phyloP scores from a whole-genome alignment of 2,888 invertebrate genomes.

The Listrodromus nycthemerus region DNA sequence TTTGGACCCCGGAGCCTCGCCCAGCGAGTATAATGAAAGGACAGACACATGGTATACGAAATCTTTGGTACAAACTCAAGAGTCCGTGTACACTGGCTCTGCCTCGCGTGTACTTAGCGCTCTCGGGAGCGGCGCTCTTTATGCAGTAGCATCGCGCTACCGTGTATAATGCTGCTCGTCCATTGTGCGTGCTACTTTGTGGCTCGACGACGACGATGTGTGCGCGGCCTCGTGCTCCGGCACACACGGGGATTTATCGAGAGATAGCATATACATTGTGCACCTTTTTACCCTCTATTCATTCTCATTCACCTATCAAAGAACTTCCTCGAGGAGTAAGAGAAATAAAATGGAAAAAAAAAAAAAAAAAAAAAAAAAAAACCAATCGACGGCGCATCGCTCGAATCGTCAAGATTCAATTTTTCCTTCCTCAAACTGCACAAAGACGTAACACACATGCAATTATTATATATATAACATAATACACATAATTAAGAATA shows the following conservation, averaged over 20 bases:
- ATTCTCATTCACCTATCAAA: slow-evolving; percentile 42
- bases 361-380: slow-evolving; percentile 8
- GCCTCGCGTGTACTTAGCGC: slow-evolving; percentile 56
- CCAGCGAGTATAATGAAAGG: slow-evolving; percentile 48
- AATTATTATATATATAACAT: background rate
- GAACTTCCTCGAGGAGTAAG: background rate
- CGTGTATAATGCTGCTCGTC: slow-evolving; percentile 50
- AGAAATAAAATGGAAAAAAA: background rate
- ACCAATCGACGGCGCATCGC: background rate
- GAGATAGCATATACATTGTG: slow-evolving; percentile 51
- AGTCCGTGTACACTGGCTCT: slow-evolving; percentile 77
- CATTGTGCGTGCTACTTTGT: slow-evolving; percentile 66
- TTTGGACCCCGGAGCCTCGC: slow-evolving; percentile 71
- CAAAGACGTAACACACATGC: background rate
- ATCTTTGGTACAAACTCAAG: slow-evolving; percentile 81
- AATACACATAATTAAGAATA: background rate
- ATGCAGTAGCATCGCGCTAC: slow-evolving; percentile 34
- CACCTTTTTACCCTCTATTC: slow-evolving; percentile 60
- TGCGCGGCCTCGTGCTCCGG: slow-evolving; percentile 57
- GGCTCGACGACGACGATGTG: slow-evolving; percentile 51
- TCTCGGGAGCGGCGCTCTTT: slow-evolving; percentile 41
- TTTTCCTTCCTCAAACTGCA: background rate
- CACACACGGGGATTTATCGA: slow-evolving; percentile 67
- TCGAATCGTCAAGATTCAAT: background rate
- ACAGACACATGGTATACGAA: slow-evolving; percentile 69